Evolutionary conservation across 2,888 invertebrate genomes (phyloP), one percentile per base, ranked within the genome.

Genomic region (Epistrophella euchroma): DNA sequence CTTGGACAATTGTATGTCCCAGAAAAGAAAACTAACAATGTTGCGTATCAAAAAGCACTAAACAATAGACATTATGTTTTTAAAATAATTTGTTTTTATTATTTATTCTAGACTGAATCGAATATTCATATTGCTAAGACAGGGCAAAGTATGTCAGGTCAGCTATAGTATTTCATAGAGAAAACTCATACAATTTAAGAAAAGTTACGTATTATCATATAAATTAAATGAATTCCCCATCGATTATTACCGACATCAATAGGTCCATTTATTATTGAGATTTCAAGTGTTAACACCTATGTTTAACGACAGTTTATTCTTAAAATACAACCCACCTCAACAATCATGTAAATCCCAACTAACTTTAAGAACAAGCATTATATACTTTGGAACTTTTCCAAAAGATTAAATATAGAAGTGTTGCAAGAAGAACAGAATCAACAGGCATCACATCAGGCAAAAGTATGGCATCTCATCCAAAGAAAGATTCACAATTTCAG

Each of bases 311-410:
- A 37, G 19, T 13, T 37, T 13, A 19, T 37, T 35, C 32, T 19
- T 19, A 19, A 40, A 40, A 40, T 32, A 60, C 9, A 60, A 60
- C 58, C 58, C 37, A 58, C 19, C 19, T 66, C 9, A 47, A 66
- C 66, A 47, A 66, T 47, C 45, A 66, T 47, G 47, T 66, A 35
- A 66, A 35, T 66, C 19, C 35, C 19, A 66, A 19, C 35, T 66
- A 47, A 47, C 66, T 47, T 32, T 15, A 66, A 68, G 15, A 19
- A 17, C 6, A 68, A 68, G 52, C 17, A 22, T 52, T 60, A 40
- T 60, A 15, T 60, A 52, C 68, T 68, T 68, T 68, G 68, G 37
- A 68, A 52, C 22, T 68, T 68, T 68, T 68, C 52, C 68, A 68
- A 68, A 68, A 68, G 68, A 68, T 68, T 52, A 68, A 52, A 68